Percentiles rank a stretch among this genome's conserved stretches.
phyloP scores from a whole-genome alignment of 1,140 invertebrate genomes.

The Muscidifurax raptorellus region DNA sequence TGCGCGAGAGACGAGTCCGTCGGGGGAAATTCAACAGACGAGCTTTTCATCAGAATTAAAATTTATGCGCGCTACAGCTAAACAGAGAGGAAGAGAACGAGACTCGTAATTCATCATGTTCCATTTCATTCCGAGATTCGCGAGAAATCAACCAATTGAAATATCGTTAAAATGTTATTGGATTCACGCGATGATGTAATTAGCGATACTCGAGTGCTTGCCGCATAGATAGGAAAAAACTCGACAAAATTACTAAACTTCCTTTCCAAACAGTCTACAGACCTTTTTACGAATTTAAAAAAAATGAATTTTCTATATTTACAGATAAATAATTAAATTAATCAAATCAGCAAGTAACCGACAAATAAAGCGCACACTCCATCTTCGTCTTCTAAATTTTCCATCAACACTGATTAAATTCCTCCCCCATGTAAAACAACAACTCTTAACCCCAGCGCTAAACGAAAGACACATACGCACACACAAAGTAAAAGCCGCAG shows the following conservation, averaged over 20 bases:
- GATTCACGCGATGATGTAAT: not conserved
- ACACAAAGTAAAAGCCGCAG: not conserved
- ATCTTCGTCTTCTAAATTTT: not conserved
- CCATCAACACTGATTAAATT: not conserved
- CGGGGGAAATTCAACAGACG: conserved; percentile 1
- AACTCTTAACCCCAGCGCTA: not conserved
- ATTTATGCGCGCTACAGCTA: not conserved
- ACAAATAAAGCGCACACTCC: not conserved
- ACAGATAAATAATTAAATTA: not conserved
- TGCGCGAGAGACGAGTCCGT: not conserved
- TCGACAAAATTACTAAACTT: not conserved
- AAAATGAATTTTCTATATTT: no score
- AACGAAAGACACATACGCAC: not conserved
- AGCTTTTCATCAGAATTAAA: conserved; percentile 14
- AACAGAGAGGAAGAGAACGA: not conserved
- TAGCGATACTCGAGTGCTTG: not conserved
- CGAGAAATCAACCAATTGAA: not conserved
- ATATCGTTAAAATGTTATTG: not conserved
- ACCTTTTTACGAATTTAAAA: no score
- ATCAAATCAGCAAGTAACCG: not conserved
- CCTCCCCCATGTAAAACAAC: not conserved
- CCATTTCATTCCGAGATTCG: not conserved
- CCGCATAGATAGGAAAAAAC: not conserved
- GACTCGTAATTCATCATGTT: conserved; percentile 12
- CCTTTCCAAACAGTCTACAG: no score